Conservation (phyloP, 2,113 vertebrate species). For the Sorex fumeus region DNA sequence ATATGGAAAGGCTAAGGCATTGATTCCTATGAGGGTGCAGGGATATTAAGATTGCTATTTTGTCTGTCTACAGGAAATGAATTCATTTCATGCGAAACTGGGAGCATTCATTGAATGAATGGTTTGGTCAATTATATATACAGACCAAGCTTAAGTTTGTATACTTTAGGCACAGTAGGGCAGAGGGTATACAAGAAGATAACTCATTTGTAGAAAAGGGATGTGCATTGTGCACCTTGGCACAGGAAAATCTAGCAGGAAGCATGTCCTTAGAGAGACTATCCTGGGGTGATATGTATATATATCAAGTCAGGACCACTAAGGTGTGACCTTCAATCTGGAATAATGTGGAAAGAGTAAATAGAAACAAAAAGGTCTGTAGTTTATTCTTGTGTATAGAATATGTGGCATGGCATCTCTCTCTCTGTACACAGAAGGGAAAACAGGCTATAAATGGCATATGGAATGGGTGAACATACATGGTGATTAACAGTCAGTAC, state of each 20-base stretch:
- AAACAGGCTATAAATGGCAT: neutral
- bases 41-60: neutral
- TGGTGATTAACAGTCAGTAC: neutral
- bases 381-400: constrained; percentile 9
- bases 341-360: neutral
- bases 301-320: neutral
- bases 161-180: neutral
- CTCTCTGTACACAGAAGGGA: neutral
- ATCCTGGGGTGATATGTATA: neutral
- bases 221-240: neutral
- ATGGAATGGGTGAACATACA: neutral
- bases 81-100: constrained; percentile 41
- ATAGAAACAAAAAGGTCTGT: constrained; percentile 39
- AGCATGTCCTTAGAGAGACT: neutral
- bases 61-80: no score
- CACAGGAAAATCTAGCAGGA: neutral
- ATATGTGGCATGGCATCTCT: neutral
- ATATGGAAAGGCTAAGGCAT: neutral
- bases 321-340: constrained; percentile 10
- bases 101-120: constrained; percentile 21
- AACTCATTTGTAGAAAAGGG: neutral
- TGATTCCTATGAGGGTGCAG: neutral
- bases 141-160: neutral
- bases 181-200: neutral
- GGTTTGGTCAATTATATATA: neutral